Percentiles rank a stretch among this genome's conserved stretches.
Evolutionary conservation across 2,113 vertebrate species (phyloP).

Genomic region (Grallaria varia): DNA sequence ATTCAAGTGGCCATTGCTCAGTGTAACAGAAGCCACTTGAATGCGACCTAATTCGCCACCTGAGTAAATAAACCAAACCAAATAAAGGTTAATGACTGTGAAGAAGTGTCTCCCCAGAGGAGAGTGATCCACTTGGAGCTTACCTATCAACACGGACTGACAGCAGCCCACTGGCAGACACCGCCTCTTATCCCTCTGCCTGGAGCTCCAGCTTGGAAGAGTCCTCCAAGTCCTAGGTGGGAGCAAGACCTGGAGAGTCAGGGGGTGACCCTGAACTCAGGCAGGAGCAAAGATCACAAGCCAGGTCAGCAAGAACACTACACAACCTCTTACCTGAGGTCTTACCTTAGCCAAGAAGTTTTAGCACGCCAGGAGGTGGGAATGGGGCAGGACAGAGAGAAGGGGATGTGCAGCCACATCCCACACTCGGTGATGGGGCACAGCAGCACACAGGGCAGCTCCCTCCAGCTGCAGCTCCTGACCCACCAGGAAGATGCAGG

Average conservation of each 20-base stretch:
- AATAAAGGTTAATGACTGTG: constrained; percentile 37
- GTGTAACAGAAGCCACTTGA: background rate
- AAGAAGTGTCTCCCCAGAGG: background rate
- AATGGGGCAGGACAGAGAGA: background rate
- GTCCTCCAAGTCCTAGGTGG: background rate
- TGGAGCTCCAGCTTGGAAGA: background rate
- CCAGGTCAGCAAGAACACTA: background rate
- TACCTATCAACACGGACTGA: background rate
- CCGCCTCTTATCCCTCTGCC: background rate
- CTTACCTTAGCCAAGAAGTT: background rate
- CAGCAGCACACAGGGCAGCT: background rate
- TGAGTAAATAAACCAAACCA: constrained; percentile 38
- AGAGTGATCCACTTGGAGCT: background rate
- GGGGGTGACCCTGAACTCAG: background rate
- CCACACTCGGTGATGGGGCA: accelerated
- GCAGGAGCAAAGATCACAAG: background rate
- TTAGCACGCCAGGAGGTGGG: background rate
- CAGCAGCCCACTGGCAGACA: background rate
- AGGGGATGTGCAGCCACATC: background rate
- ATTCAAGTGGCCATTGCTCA: constrained; percentile 40
- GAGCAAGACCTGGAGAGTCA: background rate
- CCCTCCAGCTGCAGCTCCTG: background rate
- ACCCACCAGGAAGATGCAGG: background rate
- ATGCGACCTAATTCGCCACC: background rate
- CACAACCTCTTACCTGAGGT: background rate